A percentile compares a stretch with the other conserved stretches of the same genome.
phyloP scores from a whole-genome alignment of 53 echinoderm and acorn worm species.

The Temnopleurus reevesii region DNA sequence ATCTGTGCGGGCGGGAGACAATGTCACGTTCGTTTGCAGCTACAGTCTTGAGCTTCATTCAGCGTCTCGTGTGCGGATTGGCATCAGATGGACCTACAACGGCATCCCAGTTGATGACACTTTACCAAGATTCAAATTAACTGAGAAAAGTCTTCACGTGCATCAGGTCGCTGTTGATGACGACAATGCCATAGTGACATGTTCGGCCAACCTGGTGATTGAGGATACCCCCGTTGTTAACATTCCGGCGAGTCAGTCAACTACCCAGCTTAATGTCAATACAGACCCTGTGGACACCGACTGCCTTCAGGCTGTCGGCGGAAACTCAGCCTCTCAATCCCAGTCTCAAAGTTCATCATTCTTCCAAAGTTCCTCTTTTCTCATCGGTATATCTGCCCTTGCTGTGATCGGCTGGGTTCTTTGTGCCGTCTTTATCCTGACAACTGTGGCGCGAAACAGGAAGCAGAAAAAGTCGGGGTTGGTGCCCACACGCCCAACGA shows the following conservation, averaged over 20 bases:
- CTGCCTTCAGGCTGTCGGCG: background rate
- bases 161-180: background rate
- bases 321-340: background rate
- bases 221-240: background rate
- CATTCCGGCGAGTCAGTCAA: slow-evolving; percentile 20
- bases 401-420: slow-evolving; percentile 31
- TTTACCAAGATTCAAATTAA: background rate
- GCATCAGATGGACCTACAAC: slow-evolving; percentile 40
- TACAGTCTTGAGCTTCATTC: slow-evolving; percentile 2
- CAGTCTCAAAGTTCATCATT: background rate
- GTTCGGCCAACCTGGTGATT: background rate
- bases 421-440: background rate
- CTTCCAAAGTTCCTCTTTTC: background rate
- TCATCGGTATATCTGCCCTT: slow-evolving; percentile 1
- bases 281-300: background rate
- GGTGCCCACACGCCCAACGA: background rate
- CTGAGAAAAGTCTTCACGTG: slow-evolving; percentile 11
- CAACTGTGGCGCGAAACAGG: background rate
- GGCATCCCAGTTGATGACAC: background rate
- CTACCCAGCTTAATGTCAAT: background rate
- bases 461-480: background rate
- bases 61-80: background rate
- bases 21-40: slow-evolving; percentile 25
- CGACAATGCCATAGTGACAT: slow-evolving; percentile 14
- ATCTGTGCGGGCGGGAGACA: background rate